Evolutionary conservation across 30 jellyfish, hydroid and myxozoan species (phyloP).

Genomic region (Cassiopea xamachana): DNA sequence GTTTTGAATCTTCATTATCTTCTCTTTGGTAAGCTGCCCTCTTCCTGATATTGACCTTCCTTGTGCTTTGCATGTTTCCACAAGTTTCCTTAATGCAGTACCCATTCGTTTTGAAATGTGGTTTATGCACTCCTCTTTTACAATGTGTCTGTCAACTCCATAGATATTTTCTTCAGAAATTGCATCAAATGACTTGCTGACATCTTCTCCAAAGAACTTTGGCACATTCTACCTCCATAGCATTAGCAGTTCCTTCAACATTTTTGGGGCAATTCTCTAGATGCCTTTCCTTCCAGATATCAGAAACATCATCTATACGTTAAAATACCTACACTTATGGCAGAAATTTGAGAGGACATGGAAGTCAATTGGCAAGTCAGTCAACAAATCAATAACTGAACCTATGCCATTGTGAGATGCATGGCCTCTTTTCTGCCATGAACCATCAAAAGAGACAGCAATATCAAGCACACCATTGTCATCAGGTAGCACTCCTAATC

Average conservation of each 20-base stretch:
- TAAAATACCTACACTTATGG: not conserved
- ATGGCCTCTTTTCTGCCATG: conserved; percentile 52
- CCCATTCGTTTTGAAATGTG: conserved; percentile 27
- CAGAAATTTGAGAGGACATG: conserved; percentile 24
- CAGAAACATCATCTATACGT: not conserved
- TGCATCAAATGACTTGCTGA: conserved; percentile 36
- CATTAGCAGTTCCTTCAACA: conserved; percentile 10
- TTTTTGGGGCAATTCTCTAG: not conserved
- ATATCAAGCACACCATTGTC: conserved; percentile 28
- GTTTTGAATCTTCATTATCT: conserved; percentile 22
- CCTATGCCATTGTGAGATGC: conserved; percentile 20
- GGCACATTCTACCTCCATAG: conserved; percentile 54
- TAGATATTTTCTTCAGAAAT: not conserved
- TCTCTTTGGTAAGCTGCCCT: conserved; percentile 24
- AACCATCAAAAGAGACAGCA: conserved; percentile 52
- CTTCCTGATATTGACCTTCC: conserved; percentile 23
- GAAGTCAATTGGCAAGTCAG: not conserved
- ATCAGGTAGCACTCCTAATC: conserved; percentile 32
- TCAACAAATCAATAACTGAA: conserved; percentile 1
- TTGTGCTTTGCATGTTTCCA: conserved; percentile 11
- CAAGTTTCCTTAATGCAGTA: conserved; percentile 23
- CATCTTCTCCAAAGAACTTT: conserved; percentile 22
- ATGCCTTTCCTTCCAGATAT: not conserved
- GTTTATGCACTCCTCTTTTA: not conserved
- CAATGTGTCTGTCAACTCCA: not conserved